Evolutionary conservation across 2,888 invertebrate species (phyloP), one percentile per base, ranked within the genome.

Genomic region (Drosophila ustulata): DNA sequence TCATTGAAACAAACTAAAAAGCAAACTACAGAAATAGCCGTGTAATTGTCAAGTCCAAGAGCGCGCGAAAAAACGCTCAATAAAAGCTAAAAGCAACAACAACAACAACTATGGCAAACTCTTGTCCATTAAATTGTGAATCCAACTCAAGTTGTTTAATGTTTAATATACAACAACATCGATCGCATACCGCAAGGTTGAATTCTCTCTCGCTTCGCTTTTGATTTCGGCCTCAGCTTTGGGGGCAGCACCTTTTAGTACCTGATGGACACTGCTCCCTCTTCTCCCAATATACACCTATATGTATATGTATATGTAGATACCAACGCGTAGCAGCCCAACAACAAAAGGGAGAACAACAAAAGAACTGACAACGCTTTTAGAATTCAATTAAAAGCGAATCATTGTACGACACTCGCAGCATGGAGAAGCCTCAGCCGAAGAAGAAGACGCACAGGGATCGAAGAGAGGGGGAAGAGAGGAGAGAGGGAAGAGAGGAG

Each of bases 341-440:
- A 75, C 67, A 72, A 43, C 70, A 56, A 61, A 30, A 50, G 34
- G 32, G 53, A 28, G 13, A 47, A 50, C 39, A 50, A 57, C 37
- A 65, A 68, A 72, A 71, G 80, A 77, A 86, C 70, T 67, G 89
- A 77, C 80, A 86, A 89, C 90, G 90, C 73, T 88, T 90, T 90
- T 88, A 81, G 89, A 91, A 91, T 90, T 88, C 89, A 91, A 89
- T 89, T 90, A 89, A 91, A 90, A 91, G 88, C 90, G 90, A 91
- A 90, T 90, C 91, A 91, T 90, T 91, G 91, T 90, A 88, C 89
- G 80, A 81, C 83, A 64, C 78, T 81, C 78, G 89, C 39, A 49
- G 43, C 50, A 50, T 58, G 56, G 46, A 55, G 49, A 32, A 57
- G 46, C 13, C 3, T 23, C 32, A 51, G 51, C 23, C 4, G 9